Conservation (phyloP, 2,797 vertebrate species). For the Zalophus californianus region DNA sequence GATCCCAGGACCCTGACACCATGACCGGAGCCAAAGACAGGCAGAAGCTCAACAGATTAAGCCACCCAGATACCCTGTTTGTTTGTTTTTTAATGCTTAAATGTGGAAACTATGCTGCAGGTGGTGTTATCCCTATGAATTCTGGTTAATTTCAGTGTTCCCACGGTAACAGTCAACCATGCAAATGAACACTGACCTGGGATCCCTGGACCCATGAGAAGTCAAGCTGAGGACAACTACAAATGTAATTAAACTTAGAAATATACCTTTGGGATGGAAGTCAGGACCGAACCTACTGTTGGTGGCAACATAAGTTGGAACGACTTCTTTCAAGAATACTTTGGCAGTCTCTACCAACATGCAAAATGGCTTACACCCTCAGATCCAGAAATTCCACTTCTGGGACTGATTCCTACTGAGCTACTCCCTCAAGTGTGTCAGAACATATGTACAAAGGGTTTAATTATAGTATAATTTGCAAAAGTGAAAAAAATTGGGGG, state of each 20-base stretch:
- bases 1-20: neutral
- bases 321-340: neutral
- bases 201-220: neutral
- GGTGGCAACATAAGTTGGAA: neutral
- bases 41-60: neutral
- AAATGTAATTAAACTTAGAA: neutral
- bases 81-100: neutral
- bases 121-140: neutral
- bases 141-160: neutral
- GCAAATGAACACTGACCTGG: neutral
- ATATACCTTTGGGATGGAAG: neutral
- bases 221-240: neutral
- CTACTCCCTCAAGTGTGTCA: neutral
- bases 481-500: neutral
- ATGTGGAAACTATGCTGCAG: neutral
- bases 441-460: neutral
- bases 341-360: neutral
- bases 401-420: neutral
- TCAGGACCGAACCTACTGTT: accelerated
- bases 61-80: neutral
- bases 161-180: neutral
- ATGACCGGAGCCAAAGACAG: neutral
- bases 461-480: neutral
- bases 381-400: neutral
- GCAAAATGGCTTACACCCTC: neutral